Evolutionary conservation across 2,888 invertebrate species (phyloP).

Genomic region (Periphyllus acericola): DNA sequence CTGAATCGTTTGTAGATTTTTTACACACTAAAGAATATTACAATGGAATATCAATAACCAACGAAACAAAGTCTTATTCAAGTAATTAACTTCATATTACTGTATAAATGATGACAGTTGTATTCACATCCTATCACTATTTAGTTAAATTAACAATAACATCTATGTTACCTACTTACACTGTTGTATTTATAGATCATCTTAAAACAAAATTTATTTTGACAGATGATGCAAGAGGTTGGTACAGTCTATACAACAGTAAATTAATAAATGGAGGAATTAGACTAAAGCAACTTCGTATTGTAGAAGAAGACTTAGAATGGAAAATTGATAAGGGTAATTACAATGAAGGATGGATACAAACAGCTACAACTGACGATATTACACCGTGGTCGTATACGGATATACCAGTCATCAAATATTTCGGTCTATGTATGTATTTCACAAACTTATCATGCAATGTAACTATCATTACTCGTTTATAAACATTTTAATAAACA

Average conservation of each 20-base stretch:
- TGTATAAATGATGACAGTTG: not conserved
- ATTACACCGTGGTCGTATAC: slow-evolving; percentile 6
- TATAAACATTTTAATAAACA: too few species aligned
- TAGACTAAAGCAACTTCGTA: slow-evolving; percentile 27
- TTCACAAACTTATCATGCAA: not conserved
- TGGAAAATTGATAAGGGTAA: slow-evolving; percentile 6
- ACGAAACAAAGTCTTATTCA: not conserved
- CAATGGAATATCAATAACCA: slow-evolving; percentile 31
- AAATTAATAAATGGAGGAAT: slow-evolving; percentile 44
- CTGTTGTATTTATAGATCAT: too few species aligned
- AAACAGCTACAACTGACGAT: not conserved
- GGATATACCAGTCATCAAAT: slow-evolving; percentile 15
- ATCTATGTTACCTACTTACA: too few species aligned
- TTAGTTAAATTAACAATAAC: not conserved
- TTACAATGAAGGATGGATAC: slow-evolving; percentile 24
- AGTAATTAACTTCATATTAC: not conserved
- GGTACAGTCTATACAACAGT: slow-evolving; percentile 30
- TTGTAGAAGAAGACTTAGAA: not conserved
- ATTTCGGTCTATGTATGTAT: slow-evolving; percentile 24
- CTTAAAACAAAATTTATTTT: not conserved
- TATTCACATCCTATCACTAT: not conserved
- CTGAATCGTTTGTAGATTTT: not conserved
- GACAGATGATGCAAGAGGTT: not conserved
- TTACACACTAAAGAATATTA: slow-evolving; percentile 35
- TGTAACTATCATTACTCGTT: too few species aligned